phyloP scores from a whole-genome alignment of 2,113 vertebrate genomes.

The Microtus richardsoni region DNA sequence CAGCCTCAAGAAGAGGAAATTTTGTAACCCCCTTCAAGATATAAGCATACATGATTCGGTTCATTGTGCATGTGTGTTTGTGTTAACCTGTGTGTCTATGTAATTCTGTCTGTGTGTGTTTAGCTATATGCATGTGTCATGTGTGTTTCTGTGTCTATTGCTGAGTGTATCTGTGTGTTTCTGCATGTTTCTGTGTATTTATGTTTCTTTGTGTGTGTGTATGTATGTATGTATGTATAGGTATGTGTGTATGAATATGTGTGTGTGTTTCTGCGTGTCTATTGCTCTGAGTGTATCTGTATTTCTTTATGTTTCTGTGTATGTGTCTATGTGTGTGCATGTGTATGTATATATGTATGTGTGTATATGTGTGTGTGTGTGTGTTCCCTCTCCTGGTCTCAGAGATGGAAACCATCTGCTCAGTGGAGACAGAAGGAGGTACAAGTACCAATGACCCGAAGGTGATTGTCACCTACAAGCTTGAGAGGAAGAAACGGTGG shows the following conservation, averaged over 20 bases:
- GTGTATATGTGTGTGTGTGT: background rate
- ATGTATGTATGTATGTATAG: background rate
- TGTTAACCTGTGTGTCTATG: background rate
- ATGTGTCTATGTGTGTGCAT: background rate
- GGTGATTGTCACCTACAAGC: slow-evolving; percentile 14
- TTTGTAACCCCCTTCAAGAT: slow-evolving; percentile 15
- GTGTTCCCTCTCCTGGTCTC: background rate
- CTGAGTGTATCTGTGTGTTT: background rate
- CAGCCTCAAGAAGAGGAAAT: background rate
- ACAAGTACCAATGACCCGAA: slow-evolving; percentile 60
- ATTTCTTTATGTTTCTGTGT: background rate
- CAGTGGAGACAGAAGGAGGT: background rate
- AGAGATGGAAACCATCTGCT: slow-evolving; percentile 27
- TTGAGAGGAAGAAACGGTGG: slow-evolving; percentile 47
- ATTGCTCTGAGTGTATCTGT: background rate
- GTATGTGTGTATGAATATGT: background rate
- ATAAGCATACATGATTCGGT: background rate
- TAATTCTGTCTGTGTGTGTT: background rate
- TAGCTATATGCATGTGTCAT: background rate
- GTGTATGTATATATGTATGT: background rate
- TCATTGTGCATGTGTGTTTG: background rate
- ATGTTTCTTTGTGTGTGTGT: background rate
- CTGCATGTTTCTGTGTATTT: background rate
- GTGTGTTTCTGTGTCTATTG: background rate
- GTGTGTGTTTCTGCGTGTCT: background rate